A percentile compares a stretch with the other conserved stretches of the same genome.
phyloP scores from a whole-genome alignment of 2,113 vertebrate species.

The Epinephelus fuscoguttatus region DNA sequence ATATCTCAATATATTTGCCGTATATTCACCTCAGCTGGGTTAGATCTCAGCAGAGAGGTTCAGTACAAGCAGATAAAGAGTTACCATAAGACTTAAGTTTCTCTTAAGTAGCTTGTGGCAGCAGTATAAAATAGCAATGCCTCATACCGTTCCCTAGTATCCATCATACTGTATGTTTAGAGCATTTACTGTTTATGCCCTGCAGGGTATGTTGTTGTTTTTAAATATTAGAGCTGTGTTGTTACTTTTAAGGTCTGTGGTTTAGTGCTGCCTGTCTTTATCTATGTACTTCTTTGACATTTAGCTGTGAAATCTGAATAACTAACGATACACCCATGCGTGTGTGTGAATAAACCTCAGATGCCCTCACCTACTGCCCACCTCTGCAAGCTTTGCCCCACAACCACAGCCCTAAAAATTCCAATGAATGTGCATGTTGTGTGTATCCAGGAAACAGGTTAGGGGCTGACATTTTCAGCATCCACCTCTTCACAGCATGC shows the following conservation, averaged over 20 bases:
- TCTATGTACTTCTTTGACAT: neutral
- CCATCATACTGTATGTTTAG: neutral
- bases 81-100: neutral
- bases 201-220: constrained; percentile 2
- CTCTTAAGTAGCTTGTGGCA: neutral
- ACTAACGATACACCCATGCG: neutral
- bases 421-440: constrained; percentile 34
- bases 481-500: constrained; percentile 19
- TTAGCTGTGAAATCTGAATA: constrained; percentile 12
- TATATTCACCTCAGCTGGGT: neutral
- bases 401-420: constrained; percentile 40
- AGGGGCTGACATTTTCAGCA: constrained; percentile 42
- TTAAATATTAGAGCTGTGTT: neutral
- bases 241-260: neutral
- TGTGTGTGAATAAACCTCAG: constrained; percentile 17
- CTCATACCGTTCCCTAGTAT: neutral
- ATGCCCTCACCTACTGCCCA: constrained; percentile 8
- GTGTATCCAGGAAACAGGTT: constrained; percentile 30
- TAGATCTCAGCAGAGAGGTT: neutral
- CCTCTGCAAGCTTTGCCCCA: constrained; percentile 29
- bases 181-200: constrained; percentile 1
- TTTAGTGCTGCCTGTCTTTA: neutral
- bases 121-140: neutral
- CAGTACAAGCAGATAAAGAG: neutral
- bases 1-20: neutral